phyloP scores from a whole-genome alignment of 2,797 vertebrate genomes.

The Xenopus petersii region DNA sequence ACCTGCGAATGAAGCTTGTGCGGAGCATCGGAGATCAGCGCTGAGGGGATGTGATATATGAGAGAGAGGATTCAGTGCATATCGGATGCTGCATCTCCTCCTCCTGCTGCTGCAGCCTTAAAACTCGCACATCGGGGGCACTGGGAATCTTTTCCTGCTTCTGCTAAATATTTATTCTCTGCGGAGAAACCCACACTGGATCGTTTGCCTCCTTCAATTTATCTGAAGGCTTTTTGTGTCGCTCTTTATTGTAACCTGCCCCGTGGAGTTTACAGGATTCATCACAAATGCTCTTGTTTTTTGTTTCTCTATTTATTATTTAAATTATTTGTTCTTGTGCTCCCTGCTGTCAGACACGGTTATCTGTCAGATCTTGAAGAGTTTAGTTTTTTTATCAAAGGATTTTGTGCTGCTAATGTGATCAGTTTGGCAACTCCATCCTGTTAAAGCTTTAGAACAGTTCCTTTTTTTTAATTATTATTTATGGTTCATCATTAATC shows the following conservation, averaged over 20 bases:
- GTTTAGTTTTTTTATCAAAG: background rate
- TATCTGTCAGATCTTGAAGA: constrained; percentile 13
- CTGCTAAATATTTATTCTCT: constrained; percentile 35
- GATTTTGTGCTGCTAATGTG: constrained; percentile 1
- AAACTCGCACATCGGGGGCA: constrained; percentile 9
- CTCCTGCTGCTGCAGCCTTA: constrained; percentile 21
- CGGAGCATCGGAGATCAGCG: constrained; percentile 7
- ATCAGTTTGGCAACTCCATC: constrained; percentile 22
- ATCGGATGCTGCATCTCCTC: constrained; percentile 8
- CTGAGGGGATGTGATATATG: constrained; percentile 17
- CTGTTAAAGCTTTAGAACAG: constrained; percentile 14
- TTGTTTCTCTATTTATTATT: constrained; percentile 20
- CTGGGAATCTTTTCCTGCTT: constrained; percentile 12
- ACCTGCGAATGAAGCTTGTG: constrained; percentile 3
- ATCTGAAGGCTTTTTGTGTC: background rate
- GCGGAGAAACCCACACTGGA: constrained; percentile 11
- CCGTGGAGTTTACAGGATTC: constrained; percentile 37
- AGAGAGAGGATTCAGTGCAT: constrained; percentile 28
- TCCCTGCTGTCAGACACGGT: background rate
- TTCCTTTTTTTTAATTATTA: background rate
- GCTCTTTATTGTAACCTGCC: background rate
- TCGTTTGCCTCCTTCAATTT: background rate
- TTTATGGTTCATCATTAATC: constrained; percentile 10
- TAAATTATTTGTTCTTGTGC: constrained; percentile 13
- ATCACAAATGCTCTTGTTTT: constrained; percentile 15